Percentiles rank a stretch among this genome's conserved stretches.
Evolutionary conservation across 2,888 invertebrate species (phyloP).

Genomic region (Heliconius sara): DNA sequence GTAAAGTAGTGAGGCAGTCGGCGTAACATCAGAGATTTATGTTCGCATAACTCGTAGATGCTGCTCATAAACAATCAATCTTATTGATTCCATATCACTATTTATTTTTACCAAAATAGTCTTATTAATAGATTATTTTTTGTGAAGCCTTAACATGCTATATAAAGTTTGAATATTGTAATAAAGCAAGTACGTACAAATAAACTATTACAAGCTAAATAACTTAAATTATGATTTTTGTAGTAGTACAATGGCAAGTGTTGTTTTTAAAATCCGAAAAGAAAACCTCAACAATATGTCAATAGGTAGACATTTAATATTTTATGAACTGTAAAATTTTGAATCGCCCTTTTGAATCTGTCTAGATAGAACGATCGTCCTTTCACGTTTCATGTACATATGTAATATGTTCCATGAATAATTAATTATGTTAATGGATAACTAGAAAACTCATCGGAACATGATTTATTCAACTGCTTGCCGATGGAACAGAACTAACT

Average conservation of each 20-base stretch:
- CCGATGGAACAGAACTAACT: constrained; percentile 32
- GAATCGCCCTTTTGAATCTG: too few relatives aligned
- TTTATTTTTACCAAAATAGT: constrained; percentile 58
- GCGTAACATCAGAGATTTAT: constrained; percentile 78
- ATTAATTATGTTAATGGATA: constrained; percentile 44
- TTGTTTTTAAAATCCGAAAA: too few relatives aligned
- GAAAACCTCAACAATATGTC: neutral
- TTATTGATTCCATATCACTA: constrained; percentile 78
- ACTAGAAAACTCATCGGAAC: constrained; percentile 43
- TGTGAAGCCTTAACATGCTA: too few relatives aligned
- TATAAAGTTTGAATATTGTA: neutral
- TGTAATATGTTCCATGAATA: constrained; percentile 41
- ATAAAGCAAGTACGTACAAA: neutral
- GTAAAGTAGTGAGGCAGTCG: constrained; percentile 47
- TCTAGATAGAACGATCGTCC: constrained; percentile 3
- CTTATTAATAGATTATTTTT: neutral
- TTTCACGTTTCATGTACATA: constrained; percentile 39
- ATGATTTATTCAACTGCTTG: constrained; percentile 43
- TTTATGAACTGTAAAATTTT: neutral
- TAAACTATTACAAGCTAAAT: too few relatives aligned
- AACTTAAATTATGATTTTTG: too few relatives aligned
- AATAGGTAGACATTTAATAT: neutral
- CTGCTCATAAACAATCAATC: constrained; percentile 70
- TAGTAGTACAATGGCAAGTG: too few relatives aligned
- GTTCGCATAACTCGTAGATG: constrained; percentile 74